Percentiles rank a stretch among this genome's conserved stretches.
Evolutionary conservation across 2,113 vertebrate genomes (phyloP).

Genomic region (Crypturellus undulatus): DNA sequence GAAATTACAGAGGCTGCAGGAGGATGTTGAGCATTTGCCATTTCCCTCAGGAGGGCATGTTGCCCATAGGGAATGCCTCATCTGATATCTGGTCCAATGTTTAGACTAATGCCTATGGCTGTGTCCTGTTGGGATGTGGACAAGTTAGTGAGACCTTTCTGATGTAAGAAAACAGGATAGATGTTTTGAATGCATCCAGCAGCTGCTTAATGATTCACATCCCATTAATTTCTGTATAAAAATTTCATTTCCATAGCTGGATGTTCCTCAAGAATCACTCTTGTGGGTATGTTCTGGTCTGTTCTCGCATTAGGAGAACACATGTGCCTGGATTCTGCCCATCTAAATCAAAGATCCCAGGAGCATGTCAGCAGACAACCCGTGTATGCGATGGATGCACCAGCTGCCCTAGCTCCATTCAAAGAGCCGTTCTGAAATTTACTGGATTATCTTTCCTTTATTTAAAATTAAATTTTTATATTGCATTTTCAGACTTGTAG

Average conservation of each 20-base stretch:
- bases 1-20: not conserved
- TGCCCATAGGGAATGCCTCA: not conserved
- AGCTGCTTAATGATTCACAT: not conserved
- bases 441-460: accelerated
- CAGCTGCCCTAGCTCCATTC: not conserved
- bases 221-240: not conserved
- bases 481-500: not conserved
- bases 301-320: not conserved
- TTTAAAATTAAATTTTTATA: not conserved
- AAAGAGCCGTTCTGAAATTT: not conserved
- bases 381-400: not conserved
- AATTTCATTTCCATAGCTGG: not conserved
- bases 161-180: not conserved
- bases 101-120: not conserved
- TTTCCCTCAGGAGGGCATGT: not conserved
- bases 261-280: not conserved
- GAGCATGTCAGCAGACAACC: accelerated
- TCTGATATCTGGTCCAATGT: not conserved
- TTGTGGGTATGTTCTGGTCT: accelerated
- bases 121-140: not conserved
- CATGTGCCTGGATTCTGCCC: not conserved
- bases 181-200: not conserved
- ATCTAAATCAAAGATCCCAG: not conserved
- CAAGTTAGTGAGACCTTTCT: not conserved
- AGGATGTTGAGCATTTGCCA: not conserved